Evolutionary conservation across 1,140 invertebrate genomes (phyloP), one percentile per base, ranked within the genome.

Genomic region (Meloidogyne chitwoodi): DNA sequence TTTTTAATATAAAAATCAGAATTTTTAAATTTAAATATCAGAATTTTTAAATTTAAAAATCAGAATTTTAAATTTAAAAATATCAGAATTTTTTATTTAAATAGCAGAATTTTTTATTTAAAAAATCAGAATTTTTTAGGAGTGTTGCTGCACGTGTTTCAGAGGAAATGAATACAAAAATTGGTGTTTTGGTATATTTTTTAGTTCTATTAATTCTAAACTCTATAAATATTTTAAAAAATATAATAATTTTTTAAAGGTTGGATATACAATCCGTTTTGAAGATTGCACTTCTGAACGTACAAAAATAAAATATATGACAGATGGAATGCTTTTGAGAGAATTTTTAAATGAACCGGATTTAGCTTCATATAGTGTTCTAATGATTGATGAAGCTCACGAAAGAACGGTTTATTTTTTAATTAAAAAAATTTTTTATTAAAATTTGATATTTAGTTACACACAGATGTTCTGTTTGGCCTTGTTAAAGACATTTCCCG

Each of bases 301-400:
- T 26, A 90, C 90, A 8, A 84, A 91, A 6, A 91, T 99, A n/a
- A 99, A 99, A 89, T 99, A 99, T 84, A 98, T 99, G 96, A 99
- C 97, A 62, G 97, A 99, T 89, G 97, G 97, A 86, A 99, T 97
- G 84, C 88, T 99, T 64, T 92, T 99, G 67, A 90, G 96, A 85
- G 97, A 99, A 89, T 99, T 98, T 88, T 90, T 99, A 2, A 93
- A 93, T 74, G 96, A 99, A 88, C 96, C 96, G 0, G 95, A 98
- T 90, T 89, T 99, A 29, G 92, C 91, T 61, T 92, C 92, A 1
- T 98, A 97, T 80, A 95, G 93, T 90, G 95, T 98, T 0, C 93
- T 99, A 92, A 99, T 99, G 77, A 96, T 99, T 87, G 96, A 99
- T 88, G 97, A 99, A 90, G 97, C 97, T 82, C 97, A 99, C 88